These are phyloP conservation scores for Morpho deidamia DNA, from an alignment of 2,888 invertebrate genomes.

Conservation along the genomic window DNA sequence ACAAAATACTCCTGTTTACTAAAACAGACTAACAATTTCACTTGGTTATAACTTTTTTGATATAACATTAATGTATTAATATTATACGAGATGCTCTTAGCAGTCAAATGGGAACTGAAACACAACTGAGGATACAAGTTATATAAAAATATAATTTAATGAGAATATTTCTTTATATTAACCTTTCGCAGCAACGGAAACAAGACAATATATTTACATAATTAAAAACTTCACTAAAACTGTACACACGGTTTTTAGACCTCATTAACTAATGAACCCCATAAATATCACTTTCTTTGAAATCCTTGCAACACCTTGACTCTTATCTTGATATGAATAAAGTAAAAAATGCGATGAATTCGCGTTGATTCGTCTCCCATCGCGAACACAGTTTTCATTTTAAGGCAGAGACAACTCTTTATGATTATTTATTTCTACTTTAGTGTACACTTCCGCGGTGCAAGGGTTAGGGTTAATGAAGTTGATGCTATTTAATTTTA, in stretches of 20 bases:
- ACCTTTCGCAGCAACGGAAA: not conserved
- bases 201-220: slow-evolving; percentile 21
- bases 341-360: slow-evolving; percentile 8
- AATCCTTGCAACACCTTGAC: slow-evolving; percentile 35
- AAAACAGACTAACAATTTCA: too few species aligned
- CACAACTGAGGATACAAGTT: not conserved
- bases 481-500: slow-evolving; percentile 11
- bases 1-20: too few species aligned
- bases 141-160: slow-evolving; percentile 1
- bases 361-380: slow-evolving; percentile 17
- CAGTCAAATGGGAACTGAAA: too few species aligned
- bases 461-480: slow-evolving; percentile 25
- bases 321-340: slow-evolving; percentile 1
- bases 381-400: slow-evolving; percentile 71
- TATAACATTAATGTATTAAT: too few species aligned
- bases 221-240: slow-evolving; percentile 26
- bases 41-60: too few species aligned
- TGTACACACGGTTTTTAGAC: slow-evolving; percentile 32
- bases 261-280: slow-evolving; percentile 54
- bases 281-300: slow-evolving; percentile 73
- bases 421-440: slow-evolving; percentile 59
- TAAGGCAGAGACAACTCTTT: slow-evolving; percentile 58
- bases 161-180: slow-evolving; percentile 3
- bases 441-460: slow-evolving; percentile 31
- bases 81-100: too few species aligned